Evolutionary conservation across 1,140 invertebrate genomes (phyloP), one percentile per base, ranked within the genome.

Genomic region (Drosophila ironensis): DNA sequence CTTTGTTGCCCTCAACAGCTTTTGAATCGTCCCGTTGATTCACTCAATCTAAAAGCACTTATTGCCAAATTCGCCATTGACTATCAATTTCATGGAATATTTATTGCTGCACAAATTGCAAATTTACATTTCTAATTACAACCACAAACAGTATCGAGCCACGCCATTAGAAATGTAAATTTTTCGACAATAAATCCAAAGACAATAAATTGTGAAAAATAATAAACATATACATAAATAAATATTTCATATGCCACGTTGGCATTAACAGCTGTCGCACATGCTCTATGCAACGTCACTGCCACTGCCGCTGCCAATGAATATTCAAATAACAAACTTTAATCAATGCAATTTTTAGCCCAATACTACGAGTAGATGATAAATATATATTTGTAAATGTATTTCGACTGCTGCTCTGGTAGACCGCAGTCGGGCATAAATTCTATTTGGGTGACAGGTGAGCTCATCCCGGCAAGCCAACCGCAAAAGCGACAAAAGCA

Each of bases 41-140:
- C 40, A 25, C 52, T 60, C 35, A 8, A 41, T 33, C 57, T 42
- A 56, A 42, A 40, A n/a, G 8, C 38, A 66, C 41, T 47, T 35
- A 24, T 48, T 46, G 11, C 14, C 14, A 17, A 2, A 50, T 27
- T 40, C 25, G 6, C 30, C 33, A 72, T 54, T 17, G 35, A 73
- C 40, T 61, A 68, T 72, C 60, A 46, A 60, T 72, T 54, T 44
- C 47, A 42, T 81, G 45, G 60, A 75, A 48, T 70, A 52, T 80
- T 81, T 71, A 48, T 66, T 57, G 11, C 20, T 11, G 9, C 24
- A 38, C 57, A 28, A 63, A 61, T 63, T 37, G 41, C 24, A 24
- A 53, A 61, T 82, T 82, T 72, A 59, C 77, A 76, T 82, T 72
- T 77, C 50, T 53, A 81, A 81, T 82, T 72, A 68, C 35, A 50